Base-by-base conservation (phyloP, 2,888 invertebrate genomes). In the Aquatica leii region DNA sequence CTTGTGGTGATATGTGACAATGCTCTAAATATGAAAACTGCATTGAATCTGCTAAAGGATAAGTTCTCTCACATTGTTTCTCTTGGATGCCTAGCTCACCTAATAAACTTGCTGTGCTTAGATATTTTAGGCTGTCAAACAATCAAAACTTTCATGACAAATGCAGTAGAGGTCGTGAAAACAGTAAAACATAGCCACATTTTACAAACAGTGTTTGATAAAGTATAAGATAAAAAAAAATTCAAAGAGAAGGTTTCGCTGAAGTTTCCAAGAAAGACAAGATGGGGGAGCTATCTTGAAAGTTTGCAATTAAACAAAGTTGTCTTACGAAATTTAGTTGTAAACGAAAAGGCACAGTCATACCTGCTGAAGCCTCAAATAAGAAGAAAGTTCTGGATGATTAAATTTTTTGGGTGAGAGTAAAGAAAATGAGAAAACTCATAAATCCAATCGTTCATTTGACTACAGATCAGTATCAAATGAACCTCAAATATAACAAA, bases 321-420 rank as follows among this genome's bases (percentile, higher is more conserved):
- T n/a, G n/a, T n/a, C n/a, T n/a, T n/a, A n/a, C n/a, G n/a, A n/a
- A 31, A 4, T 31, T 31, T 31, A 31, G 9, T 31, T 31, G 31
- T 9, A 31, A 4, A 31, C 31, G 31, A 31, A 31, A 31, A 31
- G 31, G 31, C 31, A 9, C 31, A 31, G 31, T 31, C 31, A 31
- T 31, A 31, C n/a, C n/a, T n/a, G n/a, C n/a, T n/a, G n/a, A n/a
- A n/a, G n/a, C n/a, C n/a, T n/a, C n/a, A n/a, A n/a, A n/a, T n/a
- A 37, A 37, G 37, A 37, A 37, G 37, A 37, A 12, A 37, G 11
- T n/a, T 37, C 37, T 37, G 37, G 37, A 37, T 37, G 37, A 37
- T 37, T 11, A n/a, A 2, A 9, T 37, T 37, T 37, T 37, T 12
- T 37, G 37, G 37, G n/a, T 37, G 37, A 8, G 5, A 37, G 3